These are phyloP conservation scores for Sesamia nonagrioides DNA, from an alignment of 1,140 invertebrate genomes.

Conservation along the genomic window DNA sequence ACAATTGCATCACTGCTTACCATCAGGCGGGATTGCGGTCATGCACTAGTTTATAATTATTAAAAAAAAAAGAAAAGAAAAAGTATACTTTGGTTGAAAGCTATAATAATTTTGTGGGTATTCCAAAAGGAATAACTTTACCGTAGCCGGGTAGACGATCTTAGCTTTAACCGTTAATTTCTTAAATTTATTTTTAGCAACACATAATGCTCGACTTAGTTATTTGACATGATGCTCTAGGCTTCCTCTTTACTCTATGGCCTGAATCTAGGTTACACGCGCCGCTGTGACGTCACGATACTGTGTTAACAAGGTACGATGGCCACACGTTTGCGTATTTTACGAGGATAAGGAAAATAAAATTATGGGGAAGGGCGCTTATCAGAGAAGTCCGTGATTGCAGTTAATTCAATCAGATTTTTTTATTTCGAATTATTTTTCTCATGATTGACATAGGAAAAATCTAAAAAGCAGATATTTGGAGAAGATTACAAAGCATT, in stretches of 20 bases:
- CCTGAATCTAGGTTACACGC: conserved; percentile 65
- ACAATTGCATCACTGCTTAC: too few species aligned
- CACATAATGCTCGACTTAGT: neutral
- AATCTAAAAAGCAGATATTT: too few species aligned
- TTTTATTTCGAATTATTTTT: neutral
- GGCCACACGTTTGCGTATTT: neutral
- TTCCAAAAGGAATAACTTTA: too few species aligned
- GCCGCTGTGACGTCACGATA: conserved; percentile 59
- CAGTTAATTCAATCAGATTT: too few species aligned
- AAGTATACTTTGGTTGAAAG: too few species aligned
- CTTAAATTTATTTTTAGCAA: neutral
- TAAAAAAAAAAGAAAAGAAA: too few species aligned
- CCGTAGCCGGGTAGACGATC: too few species aligned
- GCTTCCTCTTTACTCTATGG: conserved; percentile 30
- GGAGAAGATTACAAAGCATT: too few species aligned
- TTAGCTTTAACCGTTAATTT: neutral
- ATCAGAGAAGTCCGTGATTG: neutral
- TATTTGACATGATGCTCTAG: conserved; percentile 44
- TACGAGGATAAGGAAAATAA: neutral
- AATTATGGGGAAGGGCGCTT: neutral
- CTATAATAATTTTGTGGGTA: too few species aligned
- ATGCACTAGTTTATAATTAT: too few species aligned
- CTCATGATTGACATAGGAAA: too few species aligned
- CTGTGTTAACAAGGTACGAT: conserved; percentile 7
- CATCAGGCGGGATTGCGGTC: too few species aligned